A percentile compares a stretch with the other conserved stretches of the same genome.
phyloP scores from a whole-genome alignment of 2,888 invertebrate genomes.

The Invenusta paracnida region DNA sequence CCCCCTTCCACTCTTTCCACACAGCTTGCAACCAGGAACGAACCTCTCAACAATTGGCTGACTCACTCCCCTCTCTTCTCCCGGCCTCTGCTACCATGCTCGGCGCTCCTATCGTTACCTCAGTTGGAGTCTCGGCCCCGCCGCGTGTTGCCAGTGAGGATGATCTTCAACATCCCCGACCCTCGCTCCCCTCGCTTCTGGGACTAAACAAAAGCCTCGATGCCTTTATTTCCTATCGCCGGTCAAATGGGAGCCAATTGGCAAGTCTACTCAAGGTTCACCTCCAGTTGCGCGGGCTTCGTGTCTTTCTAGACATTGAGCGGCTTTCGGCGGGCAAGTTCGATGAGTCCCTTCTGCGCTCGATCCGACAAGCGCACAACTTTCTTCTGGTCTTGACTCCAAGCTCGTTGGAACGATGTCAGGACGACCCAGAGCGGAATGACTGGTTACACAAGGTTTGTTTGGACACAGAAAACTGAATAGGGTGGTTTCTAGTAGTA shows the following conservation, averaged over 20 bases:
- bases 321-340: slow-evolving; percentile 95
- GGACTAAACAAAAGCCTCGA: slow-evolving; percentile 68
- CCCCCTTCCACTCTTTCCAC: too few relatives aligned
- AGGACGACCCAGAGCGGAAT: slow-evolving; percentile 83
- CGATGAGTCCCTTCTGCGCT: slow-evolving; percentile 90
- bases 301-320: slow-evolving; percentile 96
- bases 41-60: too few relatives aligned
- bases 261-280: slow-evolving; percentile 79
- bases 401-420: slow-evolving; percentile 85
- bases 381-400: slow-evolving; percentile 92
- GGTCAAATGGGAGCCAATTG: slow-evolving; percentile 92
- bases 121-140: too few relatives aligned
- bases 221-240: slow-evolving; percentile 92
- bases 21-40: too few relatives aligned
- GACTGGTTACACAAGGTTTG: slow-evolving; percentile 98
- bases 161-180: too few relatives aligned
- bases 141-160: too few relatives aligned
- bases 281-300: slow-evolving; percentile 85
- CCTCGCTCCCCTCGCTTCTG: too few relatives aligned
- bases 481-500: too few relatives aligned
- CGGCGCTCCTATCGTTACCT: too few relatives aligned
- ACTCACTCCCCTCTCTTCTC: too few relatives aligned
- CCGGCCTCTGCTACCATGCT: too few relatives aligned
- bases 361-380: slow-evolving; percentile 90
- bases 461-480: too few relatives aligned